These are phyloP conservation scores for Lepidiolamprologus cunningtoni DNA, from an alignment of 2,113 vertebrate genomes.

Conservation along the genomic window DNA sequence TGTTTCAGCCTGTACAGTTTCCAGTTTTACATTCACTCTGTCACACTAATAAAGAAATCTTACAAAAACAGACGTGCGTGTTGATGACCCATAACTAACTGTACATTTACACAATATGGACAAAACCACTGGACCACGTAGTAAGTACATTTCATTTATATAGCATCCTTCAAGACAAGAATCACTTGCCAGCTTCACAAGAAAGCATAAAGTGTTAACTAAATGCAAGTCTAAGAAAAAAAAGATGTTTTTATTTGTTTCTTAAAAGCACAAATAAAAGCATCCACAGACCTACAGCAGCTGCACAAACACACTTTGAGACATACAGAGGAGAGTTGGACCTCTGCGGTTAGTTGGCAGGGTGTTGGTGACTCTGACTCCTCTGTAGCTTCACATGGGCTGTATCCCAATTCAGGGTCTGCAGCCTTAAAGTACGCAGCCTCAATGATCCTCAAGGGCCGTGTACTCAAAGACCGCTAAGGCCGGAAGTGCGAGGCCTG, in stretches of 20 bases:
- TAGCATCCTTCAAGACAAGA: background rate
- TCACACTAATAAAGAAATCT: background rate
- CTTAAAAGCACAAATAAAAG: background rate
- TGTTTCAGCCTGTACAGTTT: background rate
- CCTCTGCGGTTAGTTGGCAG: background rate
- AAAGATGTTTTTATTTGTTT: rapidly evolving
- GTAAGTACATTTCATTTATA: background rate
- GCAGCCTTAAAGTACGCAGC: too few relatives aligned
- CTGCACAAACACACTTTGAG: background rate
- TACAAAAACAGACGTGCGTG: background rate
- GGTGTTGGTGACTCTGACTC: background rate
- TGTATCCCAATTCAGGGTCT: too few relatives aligned
- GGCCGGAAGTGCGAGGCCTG: too few relatives aligned
- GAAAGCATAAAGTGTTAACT: rapidly evolving
- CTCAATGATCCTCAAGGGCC: rapidly evolving
- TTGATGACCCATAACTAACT: background rate
- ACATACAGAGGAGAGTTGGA: background rate
- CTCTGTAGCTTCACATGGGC: background rate
- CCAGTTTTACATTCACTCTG: background rate
- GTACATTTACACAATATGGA: background rate
- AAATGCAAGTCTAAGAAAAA: background rate
- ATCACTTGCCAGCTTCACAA: background rate
- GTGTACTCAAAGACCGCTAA: too few relatives aligned
- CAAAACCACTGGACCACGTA: rapidly evolving
- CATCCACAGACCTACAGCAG: background rate